Base-by-base conservation (phyloP, 2,113 vertebrate species). In the Stegastes partitus region DNA sequence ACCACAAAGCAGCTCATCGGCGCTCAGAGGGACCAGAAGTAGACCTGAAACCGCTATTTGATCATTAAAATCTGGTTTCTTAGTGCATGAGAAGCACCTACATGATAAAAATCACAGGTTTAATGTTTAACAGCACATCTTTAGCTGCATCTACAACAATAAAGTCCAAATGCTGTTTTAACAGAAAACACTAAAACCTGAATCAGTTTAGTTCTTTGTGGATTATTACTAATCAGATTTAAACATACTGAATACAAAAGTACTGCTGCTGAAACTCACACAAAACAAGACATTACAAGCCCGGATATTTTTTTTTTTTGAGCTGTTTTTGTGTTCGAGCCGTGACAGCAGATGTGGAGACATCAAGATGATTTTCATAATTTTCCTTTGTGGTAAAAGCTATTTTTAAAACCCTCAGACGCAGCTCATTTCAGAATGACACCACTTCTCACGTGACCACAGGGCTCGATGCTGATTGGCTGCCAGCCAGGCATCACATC, bases 371-470 rank as follows among this genome's bases (percentile, higher is more conserved):
- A 54, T 23, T 25, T 23, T 54, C 7, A 54, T 25, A 23, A 5
- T 21, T 14, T 14, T 42, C 5, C 19, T 21, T 50, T 50, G 39
- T 39, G 53, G 53, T 39, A 37, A 18, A 18, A 21, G 7, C 23
- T 2, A 5, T 34, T 25, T 21, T 4, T 19, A 18, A 18, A 8
- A 77, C 64, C 64, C 19, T 16, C 47, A 7, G 16, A 62, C 28
- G 58, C 8, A 39, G 12, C 18, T 19, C 6, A 25, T 68, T 80
- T 62, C 68, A 55, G 47, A 50, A 77, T 61, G 63, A 66, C 56
- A 72, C 53, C 37, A 64, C 62, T 25, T 21, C 18, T 15, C 57
- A 64, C 56, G 57, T 56, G 44, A 54, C 58, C 0, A 15, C 44
- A 15, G 26, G 14, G 58, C 63, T 54, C 0, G 11, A 9, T 15